A percentile compares a stretch with the other conserved stretches of the same genome.
Conservation (phyloP, 2,113 vertebrate genomes). For the Gymnogyps californianus region DNA sequence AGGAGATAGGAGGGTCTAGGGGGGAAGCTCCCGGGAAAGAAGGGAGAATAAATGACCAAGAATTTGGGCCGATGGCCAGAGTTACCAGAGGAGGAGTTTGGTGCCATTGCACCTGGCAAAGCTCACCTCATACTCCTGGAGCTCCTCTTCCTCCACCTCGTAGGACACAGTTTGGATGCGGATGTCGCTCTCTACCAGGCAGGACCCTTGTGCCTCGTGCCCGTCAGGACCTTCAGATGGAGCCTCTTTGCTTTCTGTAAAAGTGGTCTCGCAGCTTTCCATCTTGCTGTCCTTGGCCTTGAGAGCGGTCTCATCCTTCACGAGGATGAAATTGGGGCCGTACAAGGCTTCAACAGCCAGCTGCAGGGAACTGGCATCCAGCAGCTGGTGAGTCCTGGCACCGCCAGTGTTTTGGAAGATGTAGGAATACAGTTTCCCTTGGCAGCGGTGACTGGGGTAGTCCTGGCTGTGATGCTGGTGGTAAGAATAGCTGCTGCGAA, state of each 20-base stretch:
- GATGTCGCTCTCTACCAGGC: slow-evolving; percentile 76
- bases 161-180: slow-evolving; percentile 95
- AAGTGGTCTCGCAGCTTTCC: slow-evolving; percentile 93
- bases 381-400: slow-evolving; percentile 82
- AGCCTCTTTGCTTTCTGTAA: slow-evolving; percentile 85
- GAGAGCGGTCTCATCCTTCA: slow-evolving; percentile 82
- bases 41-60: background rate
- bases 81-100: background rate
- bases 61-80: background rate
- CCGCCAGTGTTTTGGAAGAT: slow-evolving; percentile 77
- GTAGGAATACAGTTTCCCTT: slow-evolving; percentile 85
- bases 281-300: slow-evolving; percentile 88
- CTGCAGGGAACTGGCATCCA: slow-evolving; percentile 90
- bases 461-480: slow-evolving; percentile 72
- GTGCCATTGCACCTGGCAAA: background rate
- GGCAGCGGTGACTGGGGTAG: slow-evolving; percentile 75
- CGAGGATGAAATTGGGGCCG: slow-evolving; percentile 84
- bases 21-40: background rate
- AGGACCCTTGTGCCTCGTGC: slow-evolving; percentile 72
- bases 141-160: slow-evolving; percentile 92
- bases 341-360: slow-evolving; percentile 90
- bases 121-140: slow-evolving; percentile 88
- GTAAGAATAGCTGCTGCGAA: slow-evolving; percentile 79
- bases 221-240: slow-evolving; percentile 63
- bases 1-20: background rate